These are phyloP conservation scores for fruit fly (Drosophila melanogaster) DNA, from an alignment of 1,140 invertebrate genomes.

Conservation along the genomic window DNA sequence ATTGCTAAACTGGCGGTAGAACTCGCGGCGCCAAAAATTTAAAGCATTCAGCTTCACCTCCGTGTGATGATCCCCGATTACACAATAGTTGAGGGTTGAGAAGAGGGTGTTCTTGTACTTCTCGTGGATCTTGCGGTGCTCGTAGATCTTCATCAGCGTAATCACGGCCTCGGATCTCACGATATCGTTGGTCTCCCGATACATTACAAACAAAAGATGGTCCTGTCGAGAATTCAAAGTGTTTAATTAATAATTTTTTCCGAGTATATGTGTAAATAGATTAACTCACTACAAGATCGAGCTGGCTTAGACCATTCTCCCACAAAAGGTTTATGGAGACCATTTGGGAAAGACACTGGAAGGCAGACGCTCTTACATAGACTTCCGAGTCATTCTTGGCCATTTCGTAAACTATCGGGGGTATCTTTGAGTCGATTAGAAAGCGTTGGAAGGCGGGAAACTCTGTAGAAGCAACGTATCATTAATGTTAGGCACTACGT, in stretches of 20 bases:
- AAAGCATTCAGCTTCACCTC: conserved; percentile 90
- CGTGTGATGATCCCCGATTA: conserved; percentile 90
- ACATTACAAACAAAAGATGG: conserved; percentile 87
- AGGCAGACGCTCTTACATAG: conserved; percentile 90
- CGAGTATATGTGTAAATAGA: background rate
- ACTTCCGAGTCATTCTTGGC: conserved; percentile 88
- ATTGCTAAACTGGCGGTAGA: conserved; percentile 87
- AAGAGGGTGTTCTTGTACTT: conserved; percentile 85
- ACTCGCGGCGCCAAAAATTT: conserved; percentile 89
- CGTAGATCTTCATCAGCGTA: conserved; percentile 88
- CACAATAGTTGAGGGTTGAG: conserved; percentile 87
- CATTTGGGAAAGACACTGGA: conserved; percentile 88
- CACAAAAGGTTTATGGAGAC: conserved; percentile 88
- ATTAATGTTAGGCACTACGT: background rate
- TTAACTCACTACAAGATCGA: conserved; percentile 87
- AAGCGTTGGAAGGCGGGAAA: conserved; percentile 91
- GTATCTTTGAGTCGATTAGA: conserved; percentile 88
- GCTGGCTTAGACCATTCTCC: conserved; percentile 87
- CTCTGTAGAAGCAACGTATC: conserved; percentile 85
- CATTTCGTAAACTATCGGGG: conserved; percentile 88
- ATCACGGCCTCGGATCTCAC: conserved; percentile 89
- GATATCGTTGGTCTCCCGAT: conserved; percentile 90
- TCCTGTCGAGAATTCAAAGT: conserved; percentile 85
- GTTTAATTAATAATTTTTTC: background rate
- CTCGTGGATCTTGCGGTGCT: conserved; percentile 87